Base-by-base conservation (phyloP, 2,888 invertebrate genomes). In the Drosophila yooni region DNA sequence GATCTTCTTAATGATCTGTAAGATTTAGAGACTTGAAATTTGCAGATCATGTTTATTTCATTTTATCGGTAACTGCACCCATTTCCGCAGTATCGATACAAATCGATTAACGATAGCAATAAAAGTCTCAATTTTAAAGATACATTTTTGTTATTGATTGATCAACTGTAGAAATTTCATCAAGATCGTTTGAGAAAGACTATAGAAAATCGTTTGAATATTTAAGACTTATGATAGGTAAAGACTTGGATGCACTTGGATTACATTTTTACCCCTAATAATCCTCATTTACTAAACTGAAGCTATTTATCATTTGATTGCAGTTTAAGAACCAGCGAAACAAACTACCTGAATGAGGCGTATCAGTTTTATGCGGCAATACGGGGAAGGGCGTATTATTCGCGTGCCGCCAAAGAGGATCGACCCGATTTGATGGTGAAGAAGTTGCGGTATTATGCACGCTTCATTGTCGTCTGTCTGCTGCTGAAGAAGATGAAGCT, bases 341-440 rank as follows among this genome's bases (percentile, higher is more conserved):
- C 98, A 43, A 97, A 97, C 93, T 99, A 99, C 94, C 94, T 99
- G 88, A 97, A 97, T 93, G 99, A 99, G 94, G 98, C 99, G 58
- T 98, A 96, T 93, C 97, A 98, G 68, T 99, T 99, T 94, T 99
- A 99, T 94, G 96, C 97, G 58, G 99, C 99, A 21, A 99, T 99
- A 88, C 94, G 98, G 83, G 97, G 97, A 74, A 94, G 99, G 87
- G 97, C 97, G 27, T 99, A 99, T 93, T 99, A 99, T 93, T 98
- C 98, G 62, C 95, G 98, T 91, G 98, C 98, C 1, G 96, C 96
- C 78, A 98, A 98, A 93, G 98, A 98, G 94, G 98, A 98, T 93
- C 96, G 97, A 74, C 97, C 98, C 82, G 99, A 99, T 93, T 93
- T 99, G 76, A 98, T 99, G 97, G 98, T 99, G 77, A 99, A 99